These are phyloP conservation scores for Lycaena phlaeas DNA, from an alignment of 2,888 invertebrate genomes.

Conservation along the genomic window DNA sequence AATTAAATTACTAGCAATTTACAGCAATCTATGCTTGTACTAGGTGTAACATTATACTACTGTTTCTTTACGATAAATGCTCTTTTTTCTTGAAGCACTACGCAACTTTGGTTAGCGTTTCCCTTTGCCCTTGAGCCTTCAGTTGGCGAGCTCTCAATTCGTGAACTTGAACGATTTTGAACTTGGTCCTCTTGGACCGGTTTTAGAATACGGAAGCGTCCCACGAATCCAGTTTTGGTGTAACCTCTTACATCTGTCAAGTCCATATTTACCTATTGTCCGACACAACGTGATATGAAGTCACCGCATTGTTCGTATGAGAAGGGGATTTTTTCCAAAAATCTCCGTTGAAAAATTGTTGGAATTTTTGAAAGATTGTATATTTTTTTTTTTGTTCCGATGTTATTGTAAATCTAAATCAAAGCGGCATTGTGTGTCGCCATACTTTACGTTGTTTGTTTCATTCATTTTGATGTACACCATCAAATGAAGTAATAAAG, in stretches of 20 bases:
- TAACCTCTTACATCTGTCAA: conserved; percentile 43
- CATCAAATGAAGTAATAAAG: no score
- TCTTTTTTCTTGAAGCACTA: no score
- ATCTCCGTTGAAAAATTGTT: conserved; percentile 4
- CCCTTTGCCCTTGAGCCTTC: conserved; percentile 1
- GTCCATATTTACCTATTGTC: conserved; percentile 26
- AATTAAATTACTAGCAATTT: no score
- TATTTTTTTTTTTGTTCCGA: neutral
- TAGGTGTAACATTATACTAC: no score
- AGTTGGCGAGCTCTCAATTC: neutral
- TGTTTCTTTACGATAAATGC: no score
- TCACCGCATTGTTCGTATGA: neutral
- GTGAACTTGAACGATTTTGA: neutral
- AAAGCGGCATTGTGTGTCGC: no score
- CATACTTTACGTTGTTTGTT: no score
- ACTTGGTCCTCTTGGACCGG: conserved; percentile 32
- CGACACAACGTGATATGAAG: conserved; percentile 13
- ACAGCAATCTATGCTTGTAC: no score
- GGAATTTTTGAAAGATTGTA: conserved; percentile 1
- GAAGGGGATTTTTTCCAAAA: conserved; percentile 5
- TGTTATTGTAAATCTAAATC: no score
- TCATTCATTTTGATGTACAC: no score
- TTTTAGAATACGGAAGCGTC: conserved; percentile 54
- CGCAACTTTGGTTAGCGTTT: no score
- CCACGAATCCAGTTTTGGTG: conserved; percentile 51